phyloP scores from a whole-genome alignment of 2,113 vertebrate genomes.

The Poeciliopsis turrubarensis region DNA sequence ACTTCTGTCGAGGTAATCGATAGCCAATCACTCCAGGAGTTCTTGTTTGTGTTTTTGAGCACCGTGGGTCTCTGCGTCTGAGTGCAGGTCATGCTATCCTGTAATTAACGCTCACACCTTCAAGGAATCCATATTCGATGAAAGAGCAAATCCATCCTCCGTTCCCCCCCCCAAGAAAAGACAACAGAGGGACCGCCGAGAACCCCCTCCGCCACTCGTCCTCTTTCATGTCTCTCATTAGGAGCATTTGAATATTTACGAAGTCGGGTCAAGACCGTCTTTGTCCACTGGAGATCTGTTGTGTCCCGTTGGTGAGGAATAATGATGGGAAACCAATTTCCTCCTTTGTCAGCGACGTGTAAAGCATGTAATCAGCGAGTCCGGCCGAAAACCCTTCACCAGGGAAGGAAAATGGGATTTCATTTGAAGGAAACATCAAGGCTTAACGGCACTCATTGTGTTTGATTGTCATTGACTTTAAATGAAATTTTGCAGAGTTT shows the following conservation, averaged over 20 bases:
- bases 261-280: constrained; percentile 50
- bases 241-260: constrained; percentile 40
- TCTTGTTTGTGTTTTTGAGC: constrained; percentile 5
- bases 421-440: constrained; percentile 56
- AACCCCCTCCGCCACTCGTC: constrained; percentile 20
- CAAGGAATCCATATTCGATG: constrained; percentile 20
- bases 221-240: constrained; percentile 37
- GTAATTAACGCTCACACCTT: constrained; percentile 35
- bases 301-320: constrained; percentile 49
- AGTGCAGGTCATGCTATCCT: neutral
- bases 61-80: constrained; percentile 11
- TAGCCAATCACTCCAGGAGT: neutral
- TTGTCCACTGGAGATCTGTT: constrained; percentile 48
- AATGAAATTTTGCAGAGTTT: constrained; percentile 44
- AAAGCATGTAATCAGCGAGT: constrained; percentile 56
- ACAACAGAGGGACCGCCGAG: constrained; percentile 7
- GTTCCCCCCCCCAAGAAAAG: neutral
- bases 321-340: constrained; percentile 61
- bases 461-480: constrained; percentile 62
- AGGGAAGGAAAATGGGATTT: constrained; percentile 37
- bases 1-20: constrained; percentile 17
- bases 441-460: constrained; percentile 51
- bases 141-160: constrained; percentile 22
- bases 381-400: constrained; percentile 47
- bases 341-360: constrained; percentile 48